Base-by-base conservation (phyloP, 2,888 invertebrate genomes). In the Drosophila algonquin region DNA sequence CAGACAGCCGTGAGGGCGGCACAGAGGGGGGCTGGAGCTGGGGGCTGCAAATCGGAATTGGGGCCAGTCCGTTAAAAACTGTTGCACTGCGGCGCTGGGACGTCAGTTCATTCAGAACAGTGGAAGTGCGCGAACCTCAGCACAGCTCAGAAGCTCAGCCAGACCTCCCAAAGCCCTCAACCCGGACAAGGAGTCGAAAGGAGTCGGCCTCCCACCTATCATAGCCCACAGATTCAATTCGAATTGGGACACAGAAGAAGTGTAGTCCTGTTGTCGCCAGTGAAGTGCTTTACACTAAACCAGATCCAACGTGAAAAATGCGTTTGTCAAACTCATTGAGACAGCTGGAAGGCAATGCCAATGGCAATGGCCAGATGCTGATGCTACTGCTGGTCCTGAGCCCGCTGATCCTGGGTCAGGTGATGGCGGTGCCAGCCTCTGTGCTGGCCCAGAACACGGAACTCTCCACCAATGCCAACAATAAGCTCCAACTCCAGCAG, bases 391-490 rank as follows among this genome's bases (percentile, higher is more conserved):
- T 89, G 75, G 73, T 87, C 21, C 59, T 90, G 65, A 45, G 60
- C 27, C 54, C 44, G 51, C 61, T 55, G n/a, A 10, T 53, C 27
- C 24, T 81, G 32, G 72, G 55, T 24, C 59, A 76, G 63, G 71
- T 76, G 16, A 87, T 82, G 76, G 91, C 92, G 45, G 91, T 92
- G 75, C 92, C 92, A 73, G 89, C 92, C 73, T 92, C 92, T 68
- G 92, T 92, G 58, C 76, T 92, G 59, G 92, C 91, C 71, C 91
- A 92, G 76, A 90, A 92, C 63, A 88, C 91, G 6, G 91, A 92
- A 77, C 77, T 92, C 24, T 80, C 88, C 27, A 82, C 91, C 61
- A 91, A 89, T 83, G 75, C 77, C 62, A 84, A 77, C 68, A 77
- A 79, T 71, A 80, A 78, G 84, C 72, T 68, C 72, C 90, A 79